phyloP scores from a whole-genome alignment of 2,888 invertebrate genomes.

The Agrochola litura region DNA sequence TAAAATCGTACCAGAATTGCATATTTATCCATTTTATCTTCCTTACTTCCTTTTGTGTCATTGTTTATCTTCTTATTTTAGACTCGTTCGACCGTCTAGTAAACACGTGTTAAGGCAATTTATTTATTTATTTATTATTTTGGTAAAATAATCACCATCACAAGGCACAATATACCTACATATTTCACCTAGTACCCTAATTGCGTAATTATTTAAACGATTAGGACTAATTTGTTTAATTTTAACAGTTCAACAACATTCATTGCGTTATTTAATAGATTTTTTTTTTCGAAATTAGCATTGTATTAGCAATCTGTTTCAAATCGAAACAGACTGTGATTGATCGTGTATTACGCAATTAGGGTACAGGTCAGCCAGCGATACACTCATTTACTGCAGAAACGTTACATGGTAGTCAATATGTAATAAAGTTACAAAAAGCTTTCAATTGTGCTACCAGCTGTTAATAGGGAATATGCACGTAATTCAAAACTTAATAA shows the following conservation, averaged over 20 bases:
- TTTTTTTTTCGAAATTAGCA: no score
- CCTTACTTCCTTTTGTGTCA: constrained; percentile 30
- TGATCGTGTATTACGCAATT: no score
- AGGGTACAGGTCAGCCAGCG: background rate
- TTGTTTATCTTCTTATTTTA: constrained; percentile 84
- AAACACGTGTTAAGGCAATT: constrained; percentile 77
- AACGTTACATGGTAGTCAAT: background rate
- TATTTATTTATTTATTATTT: background rate
- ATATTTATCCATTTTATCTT: constrained; percentile 33
- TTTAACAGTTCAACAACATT: no score
- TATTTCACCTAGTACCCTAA: background rate
- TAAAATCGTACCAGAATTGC: constrained; percentile 59
- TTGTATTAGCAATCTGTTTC: no score
- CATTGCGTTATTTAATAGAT: no score
- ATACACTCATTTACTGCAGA: background rate
- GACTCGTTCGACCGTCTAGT: constrained; percentile 88
- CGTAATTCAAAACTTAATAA: no score
- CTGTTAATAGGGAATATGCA: background rate
- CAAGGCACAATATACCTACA: background rate
- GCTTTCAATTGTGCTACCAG: background rate
- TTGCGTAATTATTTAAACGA: no score
- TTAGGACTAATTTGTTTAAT: no score
- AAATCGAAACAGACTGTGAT: no score
- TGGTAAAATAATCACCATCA: background rate
- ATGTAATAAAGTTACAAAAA: background rate